These are phyloP conservation scores for Apotomis turbidana DNA, from an alignment of 2,888 invertebrate species.

Conservation along the genomic window DNA sequence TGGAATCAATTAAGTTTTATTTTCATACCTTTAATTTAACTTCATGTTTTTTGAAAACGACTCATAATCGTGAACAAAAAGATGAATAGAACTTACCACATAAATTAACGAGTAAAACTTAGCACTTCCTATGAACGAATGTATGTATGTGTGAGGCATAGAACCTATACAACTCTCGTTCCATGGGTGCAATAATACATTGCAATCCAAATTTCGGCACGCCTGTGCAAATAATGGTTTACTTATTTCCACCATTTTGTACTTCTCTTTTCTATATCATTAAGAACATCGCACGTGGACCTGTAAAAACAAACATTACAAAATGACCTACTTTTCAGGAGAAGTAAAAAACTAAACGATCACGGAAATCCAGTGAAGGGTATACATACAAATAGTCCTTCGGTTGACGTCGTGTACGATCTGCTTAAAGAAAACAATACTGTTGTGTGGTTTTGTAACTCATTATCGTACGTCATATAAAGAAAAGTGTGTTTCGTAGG, in stretches of 20 bases:
- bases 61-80: no score
- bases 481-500: no score
- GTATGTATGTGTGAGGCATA: slow-evolving; percentile 50
- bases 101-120: slow-evolving; percentile 75
- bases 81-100: slow-evolving; percentile 60
- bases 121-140: slow-evolving; percentile 70
- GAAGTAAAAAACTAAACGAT: no score
- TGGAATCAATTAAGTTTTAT: no score
- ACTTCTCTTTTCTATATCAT: neutral
- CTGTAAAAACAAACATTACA: slow-evolving; percentile 14
- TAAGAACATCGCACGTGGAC: neutral
- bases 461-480: no score
- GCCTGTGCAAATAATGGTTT: slow-evolving; percentile 68
- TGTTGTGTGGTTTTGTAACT: no score
- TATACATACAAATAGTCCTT: no score
- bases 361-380: no score
- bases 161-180: slow-evolving; percentile 61
- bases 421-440: no score
- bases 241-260: slow-evolving; percentile 72
- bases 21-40: no score
- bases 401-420: no score
- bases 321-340: neutral
- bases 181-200: slow-evolving; percentile 72
- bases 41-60: no score
- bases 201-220: slow-evolving; percentile 60